Conservation (phyloP, 2,113 vertebrate genomes). For the Mus pahari region DNA sequence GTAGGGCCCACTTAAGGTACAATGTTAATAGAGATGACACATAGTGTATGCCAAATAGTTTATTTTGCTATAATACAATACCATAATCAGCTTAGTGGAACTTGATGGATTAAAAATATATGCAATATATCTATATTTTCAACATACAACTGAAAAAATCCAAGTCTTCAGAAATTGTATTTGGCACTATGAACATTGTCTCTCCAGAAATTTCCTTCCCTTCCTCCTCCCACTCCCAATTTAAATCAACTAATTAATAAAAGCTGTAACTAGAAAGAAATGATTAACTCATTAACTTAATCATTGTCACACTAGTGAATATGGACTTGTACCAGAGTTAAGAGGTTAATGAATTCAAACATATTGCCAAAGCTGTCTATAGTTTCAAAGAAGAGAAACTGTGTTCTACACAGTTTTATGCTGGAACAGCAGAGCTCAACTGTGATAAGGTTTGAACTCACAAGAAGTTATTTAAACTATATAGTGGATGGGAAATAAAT, state of each 20-base stretch:
- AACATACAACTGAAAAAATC: conserved; percentile 25
- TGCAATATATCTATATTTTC: conserved; percentile 57
- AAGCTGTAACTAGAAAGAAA: conserved; percentile 72
- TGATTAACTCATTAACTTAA: conserved; percentile 74
- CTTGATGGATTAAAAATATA: conserved; percentile 67
- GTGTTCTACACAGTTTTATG: conserved; percentile 29
- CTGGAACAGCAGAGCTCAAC: not conserved
- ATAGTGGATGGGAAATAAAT: conserved; percentile 29
- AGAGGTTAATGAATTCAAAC: conserved; percentile 74
- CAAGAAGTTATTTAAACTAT: conserved; percentile 27
- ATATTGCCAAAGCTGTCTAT: conserved; percentile 73
- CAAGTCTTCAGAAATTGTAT: conserved; percentile 62
- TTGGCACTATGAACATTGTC: conserved; percentile 60
- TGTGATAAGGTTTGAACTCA: conserved; percentile 24
- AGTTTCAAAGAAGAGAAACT: conserved; percentile 39
- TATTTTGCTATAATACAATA: conserved; percentile 71
- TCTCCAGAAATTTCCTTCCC: conserved; percentile 42
- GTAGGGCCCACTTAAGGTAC: not conserved
- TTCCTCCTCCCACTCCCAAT: conserved; percentile 69
- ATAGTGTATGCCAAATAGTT: conserved; percentile 46
- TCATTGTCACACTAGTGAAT: conserved; percentile 45
- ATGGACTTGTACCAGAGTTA: conserved; percentile 71
- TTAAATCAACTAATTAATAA: conserved; percentile 81
- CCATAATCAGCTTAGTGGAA: conserved; percentile 59
- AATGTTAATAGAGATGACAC: conserved; percentile 3